Evolutionary conservation across 2,113 vertebrate genomes (phyloP).

Genomic region (Ascaphus truei): DNA sequence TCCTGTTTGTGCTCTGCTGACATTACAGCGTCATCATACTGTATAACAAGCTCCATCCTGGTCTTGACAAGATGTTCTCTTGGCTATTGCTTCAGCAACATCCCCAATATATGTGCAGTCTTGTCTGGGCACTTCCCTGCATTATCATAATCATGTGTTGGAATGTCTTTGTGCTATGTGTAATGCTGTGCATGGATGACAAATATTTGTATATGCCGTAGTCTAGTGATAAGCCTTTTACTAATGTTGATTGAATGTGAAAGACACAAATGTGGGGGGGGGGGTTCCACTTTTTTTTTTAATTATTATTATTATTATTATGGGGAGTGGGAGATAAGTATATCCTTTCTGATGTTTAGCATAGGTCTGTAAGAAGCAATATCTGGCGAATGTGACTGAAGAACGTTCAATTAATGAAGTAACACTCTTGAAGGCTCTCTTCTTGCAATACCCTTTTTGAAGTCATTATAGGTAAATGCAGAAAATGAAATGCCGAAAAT

Average conservation of each 20-base stretch:
- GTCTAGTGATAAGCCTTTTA: conserved; percentile 56
- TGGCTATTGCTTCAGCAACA: conserved; percentile 37
- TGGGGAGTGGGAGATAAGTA: conserved; percentile 42
- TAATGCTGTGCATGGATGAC: conserved; percentile 70
- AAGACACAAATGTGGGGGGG: conserved; percentile 40
- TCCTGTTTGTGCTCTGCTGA: conserved; percentile 45
- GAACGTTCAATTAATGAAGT: conserved; percentile 23
- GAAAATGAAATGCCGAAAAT: conserved; percentile 6
- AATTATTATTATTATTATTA: conserved; percentile 10
- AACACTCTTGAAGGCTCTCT: conserved; percentile 4
- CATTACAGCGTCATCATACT: conserved; percentile 19
- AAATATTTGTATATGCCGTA: conserved; percentile 68
- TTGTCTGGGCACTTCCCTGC: conserved; percentile 38
- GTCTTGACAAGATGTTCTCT: neutral
- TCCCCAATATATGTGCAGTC: conserved; percentile 39
- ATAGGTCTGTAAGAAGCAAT: conserved; percentile 52
- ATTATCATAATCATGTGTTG: conserved; percentile 45
- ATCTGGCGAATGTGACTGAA: conserved; percentile 34
- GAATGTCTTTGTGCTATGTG: conserved; percentile 66
- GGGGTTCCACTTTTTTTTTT: conserved; percentile 3
- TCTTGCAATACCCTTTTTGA: neutral
- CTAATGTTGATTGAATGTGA: conserved; percentile 52
- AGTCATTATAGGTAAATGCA: neutral
- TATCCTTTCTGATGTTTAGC: conserved; percentile 33
- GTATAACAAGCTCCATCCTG: conserved; percentile 32